Evolutionary conservation across 2,797 vertebrate species (phyloP).

Genomic region (Loriculus beryllinus): DNA sequence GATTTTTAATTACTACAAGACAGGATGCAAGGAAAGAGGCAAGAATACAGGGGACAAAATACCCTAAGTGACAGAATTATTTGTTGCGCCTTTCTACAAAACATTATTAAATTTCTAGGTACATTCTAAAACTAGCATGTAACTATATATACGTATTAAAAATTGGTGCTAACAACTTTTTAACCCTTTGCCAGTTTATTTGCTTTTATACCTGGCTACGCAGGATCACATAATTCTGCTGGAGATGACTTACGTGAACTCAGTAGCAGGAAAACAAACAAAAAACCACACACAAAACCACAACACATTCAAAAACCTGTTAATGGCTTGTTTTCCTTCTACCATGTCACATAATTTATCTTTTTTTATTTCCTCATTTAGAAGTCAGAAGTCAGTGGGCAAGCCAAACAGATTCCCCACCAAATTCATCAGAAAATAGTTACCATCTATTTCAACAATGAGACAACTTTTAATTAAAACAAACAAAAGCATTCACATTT

Average conservation of each 20-base stretch:
- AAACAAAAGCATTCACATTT: not conserved
- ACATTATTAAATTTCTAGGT: not conserved
- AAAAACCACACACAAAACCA: not conserved
- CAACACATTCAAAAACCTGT: not conserved
- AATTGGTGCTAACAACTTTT: not conserved
- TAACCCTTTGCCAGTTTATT: not conserved
- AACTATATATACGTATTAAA: not conserved
- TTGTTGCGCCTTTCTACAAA: not conserved
- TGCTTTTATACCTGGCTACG: not conserved
- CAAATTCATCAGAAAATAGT: not conserved
- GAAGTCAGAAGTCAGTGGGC: not conserved
- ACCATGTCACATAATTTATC: not conserved
- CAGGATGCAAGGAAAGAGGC: not conserved
- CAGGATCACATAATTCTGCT: not conserved
- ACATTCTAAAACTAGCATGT: not conserved
- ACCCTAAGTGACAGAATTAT: not conserved
- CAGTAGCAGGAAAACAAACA: not conserved
- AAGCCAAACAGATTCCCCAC: not conserved
- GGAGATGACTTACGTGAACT: not conserved
- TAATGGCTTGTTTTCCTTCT: not conserved
- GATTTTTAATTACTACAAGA: not conserved
- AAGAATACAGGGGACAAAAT: not conserved
- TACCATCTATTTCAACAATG: not conserved
- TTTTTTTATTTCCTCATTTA: not conserved
- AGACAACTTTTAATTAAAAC: not conserved